A percentile compares a stretch with the other conserved stretches of the same genome.
These are phyloP conservation scores for Solen grandis DNA, from an alignment of 1,140 invertebrate genomes.

Conservation along the genomic window DNA sequence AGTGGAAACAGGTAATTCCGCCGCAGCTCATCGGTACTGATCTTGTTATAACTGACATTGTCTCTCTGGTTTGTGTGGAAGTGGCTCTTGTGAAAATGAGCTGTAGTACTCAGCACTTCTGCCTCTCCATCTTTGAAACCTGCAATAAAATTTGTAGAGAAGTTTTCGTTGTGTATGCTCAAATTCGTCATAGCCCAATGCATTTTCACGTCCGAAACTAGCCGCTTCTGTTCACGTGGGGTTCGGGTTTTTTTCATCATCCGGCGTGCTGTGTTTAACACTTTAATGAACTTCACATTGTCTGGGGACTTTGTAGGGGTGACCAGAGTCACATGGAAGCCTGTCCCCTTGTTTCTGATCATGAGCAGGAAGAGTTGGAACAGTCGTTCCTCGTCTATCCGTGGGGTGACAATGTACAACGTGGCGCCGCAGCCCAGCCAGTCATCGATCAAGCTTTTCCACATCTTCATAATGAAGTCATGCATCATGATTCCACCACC, in stretches of 20 bases:
- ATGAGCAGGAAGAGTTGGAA: slow-evolving; percentile 75
- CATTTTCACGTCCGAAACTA: slow-evolving; percentile 76
- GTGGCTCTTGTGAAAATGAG: slow-evolving; percentile 77
- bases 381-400: slow-evolving; percentile 76
- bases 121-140: slow-evolving; percentile 75
- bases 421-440: slow-evolving; percentile 76
- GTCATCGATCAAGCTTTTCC: slow-evolving; percentile 76
- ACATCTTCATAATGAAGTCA: slow-evolving; percentile 76
- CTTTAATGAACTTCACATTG: slow-evolving; percentile 70
- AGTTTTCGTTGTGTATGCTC: slow-evolving; percentile 71
- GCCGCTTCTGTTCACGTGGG: slow-evolving; percentile 64
- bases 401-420: slow-evolving; percentile 75
- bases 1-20: slow-evolving; percentile 75
- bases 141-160: slow-evolving; percentile 77
- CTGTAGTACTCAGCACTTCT: slow-evolving; percentile 76
- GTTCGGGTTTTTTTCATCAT: slow-evolving; percentile 73
- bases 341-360: slow-evolving; percentile 78
- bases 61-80: slow-evolving; percentile 77
- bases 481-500: slow-evolving; percentile 78
- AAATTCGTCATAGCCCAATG: slow-evolving; percentile 73
- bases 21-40: slow-evolving; percentile 70
- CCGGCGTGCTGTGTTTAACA: slow-evolving; percentile 69
- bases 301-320: slow-evolving; percentile 67
- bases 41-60: slow-evolving; percentile 74
- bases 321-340: slow-evolving; percentile 68